Evolutionary conservation across 2,113 vertebrate species (phyloP).

Genomic region (Gopherus evgoodei): DNA sequence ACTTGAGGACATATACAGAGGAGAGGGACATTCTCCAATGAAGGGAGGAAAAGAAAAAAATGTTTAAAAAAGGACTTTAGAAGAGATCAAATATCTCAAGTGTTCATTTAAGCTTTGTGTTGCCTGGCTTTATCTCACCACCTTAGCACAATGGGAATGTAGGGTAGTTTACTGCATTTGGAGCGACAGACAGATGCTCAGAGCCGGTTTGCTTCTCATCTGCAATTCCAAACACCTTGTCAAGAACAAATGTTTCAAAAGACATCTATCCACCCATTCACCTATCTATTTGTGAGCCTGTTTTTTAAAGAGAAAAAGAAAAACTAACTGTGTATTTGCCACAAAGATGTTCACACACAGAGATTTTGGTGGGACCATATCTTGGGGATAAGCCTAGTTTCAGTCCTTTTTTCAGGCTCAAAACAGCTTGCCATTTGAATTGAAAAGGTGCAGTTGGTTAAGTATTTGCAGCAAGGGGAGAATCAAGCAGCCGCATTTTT

Average conservation of each 20-base stretch:
- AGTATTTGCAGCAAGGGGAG: constrained; percentile 32
- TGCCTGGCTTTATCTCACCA: constrained; percentile 60
- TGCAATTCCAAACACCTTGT: constrained; percentile 75
- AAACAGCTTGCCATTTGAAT: constrained; percentile 18
- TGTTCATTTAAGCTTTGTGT: constrained; percentile 68
- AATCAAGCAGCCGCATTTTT: constrained; percentile 64
- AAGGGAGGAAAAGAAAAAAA: neutral
- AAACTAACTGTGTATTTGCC: constrained; percentile 51
- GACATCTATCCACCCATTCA: constrained; percentile 70
- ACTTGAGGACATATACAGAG: neutral
- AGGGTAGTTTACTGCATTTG: constrained; percentile 13
- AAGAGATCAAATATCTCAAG: constrained; percentile 38
- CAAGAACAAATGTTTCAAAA: constrained; percentile 77
- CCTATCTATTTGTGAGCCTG: constrained; percentile 3
- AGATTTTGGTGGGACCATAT: constrained; percentile 40
- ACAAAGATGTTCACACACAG: constrained; percentile 16
- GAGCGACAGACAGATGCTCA: constrained; percentile 61
- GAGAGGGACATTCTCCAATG: neutral
- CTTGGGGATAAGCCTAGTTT: constrained; percentile 57
- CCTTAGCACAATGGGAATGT: constrained; percentile 55
- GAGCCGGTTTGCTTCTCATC: constrained; percentile 71
- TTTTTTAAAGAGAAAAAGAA: neutral
- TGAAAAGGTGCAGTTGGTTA: constrained; percentile 55
- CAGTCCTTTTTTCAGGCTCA: constrained; percentile 46
- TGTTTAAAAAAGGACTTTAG: constrained; percentile 4